A percentile compares a stretch with the other conserved stretches of the same genome.
phyloP scores from a whole-genome alignment of 2,797 vertebrate genomes.

The Dendrocincla tyrannina region DNA sequence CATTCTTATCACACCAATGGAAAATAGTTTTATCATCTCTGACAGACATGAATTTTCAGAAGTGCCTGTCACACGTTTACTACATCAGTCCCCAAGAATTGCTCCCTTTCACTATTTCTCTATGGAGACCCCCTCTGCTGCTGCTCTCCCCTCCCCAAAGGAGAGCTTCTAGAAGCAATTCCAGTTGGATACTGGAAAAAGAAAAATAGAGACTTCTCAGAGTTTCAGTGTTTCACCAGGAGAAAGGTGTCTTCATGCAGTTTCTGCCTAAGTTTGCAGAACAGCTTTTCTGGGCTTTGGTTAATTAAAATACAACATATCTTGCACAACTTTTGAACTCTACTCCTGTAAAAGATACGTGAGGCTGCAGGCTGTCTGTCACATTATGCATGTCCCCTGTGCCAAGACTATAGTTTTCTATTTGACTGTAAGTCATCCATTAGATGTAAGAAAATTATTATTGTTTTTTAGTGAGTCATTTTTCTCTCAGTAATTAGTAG shows the following conservation, averaged over 20 bases:
- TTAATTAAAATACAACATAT: neutral
- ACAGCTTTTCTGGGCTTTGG: neutral
- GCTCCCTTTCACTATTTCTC: neutral
- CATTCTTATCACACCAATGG: neutral
- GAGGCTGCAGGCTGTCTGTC: neutral
- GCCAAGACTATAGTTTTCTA: constrained; percentile 16
- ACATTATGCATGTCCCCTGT: neutral
- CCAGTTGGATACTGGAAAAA: neutral
- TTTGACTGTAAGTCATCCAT: constrained; percentile 36
- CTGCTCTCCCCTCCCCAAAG: neutral
- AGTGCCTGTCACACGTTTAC: neutral
- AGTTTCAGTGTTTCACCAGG: neutral
- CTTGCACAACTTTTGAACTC: constrained; percentile 5
- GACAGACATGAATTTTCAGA: neutral
- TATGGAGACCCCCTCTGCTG: neutral
- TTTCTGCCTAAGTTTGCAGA: neutral
- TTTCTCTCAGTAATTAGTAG: constrained; percentile 54
- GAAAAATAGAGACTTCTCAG: neutral
- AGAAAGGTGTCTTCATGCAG: neutral
- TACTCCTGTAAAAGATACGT: neutral
- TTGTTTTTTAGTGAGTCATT: constrained; percentile 36
- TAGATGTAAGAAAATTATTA: constrained; percentile 38
- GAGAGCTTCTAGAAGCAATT: neutral
- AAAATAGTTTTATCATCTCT: neutral
- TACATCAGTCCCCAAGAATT: neutral